Percentiles rank a stretch among this genome's conserved stretches.
These are phyloP conservation scores for Erpornis zantholeuca DNA, from an alignment of 2,113 vertebrate species.

Conservation along the genomic window DNA sequence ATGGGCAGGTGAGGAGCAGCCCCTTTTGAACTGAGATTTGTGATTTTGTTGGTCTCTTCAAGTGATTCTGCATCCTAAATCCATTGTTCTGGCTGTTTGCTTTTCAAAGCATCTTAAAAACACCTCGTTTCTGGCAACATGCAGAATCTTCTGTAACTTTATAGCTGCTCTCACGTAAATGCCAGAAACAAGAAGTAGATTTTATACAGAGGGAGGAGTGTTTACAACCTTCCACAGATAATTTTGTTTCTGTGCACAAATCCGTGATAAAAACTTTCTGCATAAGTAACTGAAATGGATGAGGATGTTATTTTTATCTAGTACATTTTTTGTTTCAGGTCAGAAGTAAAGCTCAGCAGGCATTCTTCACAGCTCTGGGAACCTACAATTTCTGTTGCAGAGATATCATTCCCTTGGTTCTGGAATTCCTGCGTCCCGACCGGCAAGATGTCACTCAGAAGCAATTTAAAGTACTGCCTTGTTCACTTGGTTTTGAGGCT, in stretches of 20 bases:
- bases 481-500: background rate
- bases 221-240: background rate
- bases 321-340: conserved; percentile 73
- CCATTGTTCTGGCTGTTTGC: background rate
- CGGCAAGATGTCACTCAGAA: conserved; percentile 86
- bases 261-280: background rate
- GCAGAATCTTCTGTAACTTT: background rate
- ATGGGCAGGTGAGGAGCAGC: conserved; percentile 84
- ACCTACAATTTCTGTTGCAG: conserved; percentile 97
- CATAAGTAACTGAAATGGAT: background rate
- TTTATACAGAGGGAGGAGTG: background rate
- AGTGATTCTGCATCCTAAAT: background rate
- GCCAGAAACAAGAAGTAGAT: background rate
- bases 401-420: conserved; percentile 91
- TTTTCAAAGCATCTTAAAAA: background rate
- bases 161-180: background rate
- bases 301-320: background rate
- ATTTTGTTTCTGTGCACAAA: background rate
- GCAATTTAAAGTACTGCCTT: conserved; percentile 89
- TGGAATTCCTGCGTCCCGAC: conserved; percentile 85
- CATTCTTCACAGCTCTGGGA: conserved; percentile 91
- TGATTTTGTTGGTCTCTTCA: background rate
- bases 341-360: conserved; percentile 92
- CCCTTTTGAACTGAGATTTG: background rate
- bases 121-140: background rate